Conservation (phyloP, 2,888 invertebrate species). For the Disparrhopalites patrizii region DNA sequence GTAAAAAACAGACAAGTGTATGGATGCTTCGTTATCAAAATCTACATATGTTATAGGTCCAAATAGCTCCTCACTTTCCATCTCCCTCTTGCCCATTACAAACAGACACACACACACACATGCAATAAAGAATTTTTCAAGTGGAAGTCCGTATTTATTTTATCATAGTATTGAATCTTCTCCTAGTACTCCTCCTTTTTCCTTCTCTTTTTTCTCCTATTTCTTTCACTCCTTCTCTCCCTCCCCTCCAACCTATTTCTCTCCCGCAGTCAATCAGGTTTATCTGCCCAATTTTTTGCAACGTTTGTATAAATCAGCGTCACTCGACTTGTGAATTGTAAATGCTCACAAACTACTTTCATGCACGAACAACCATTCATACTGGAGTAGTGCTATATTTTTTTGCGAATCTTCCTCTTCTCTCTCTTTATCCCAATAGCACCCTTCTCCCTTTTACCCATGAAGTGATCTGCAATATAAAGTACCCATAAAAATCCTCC, state of each 20-base stretch:
- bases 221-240: no score
- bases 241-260: no score
- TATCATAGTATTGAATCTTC: conserved; percentile 2
- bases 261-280: conserved; percentile 6
- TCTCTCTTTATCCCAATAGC: no score
- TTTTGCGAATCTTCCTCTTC: neutral
- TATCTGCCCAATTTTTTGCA: neutral
- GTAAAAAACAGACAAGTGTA: no score
- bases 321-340: conserved; percentile 8
- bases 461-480: no score
- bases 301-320: conserved; percentile 6
- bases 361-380: conserved; percentile 4
- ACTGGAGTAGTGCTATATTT: no score
- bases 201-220: no score
- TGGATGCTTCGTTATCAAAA: no score
- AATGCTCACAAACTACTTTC: conserved; percentile 6
- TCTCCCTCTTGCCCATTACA: neutral
- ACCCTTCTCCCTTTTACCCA: no score
- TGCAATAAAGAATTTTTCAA: conserved; percentile 1
- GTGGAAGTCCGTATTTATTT: conserved; percentile 8
- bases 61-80: neutral
- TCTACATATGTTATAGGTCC: neutral
- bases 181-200: no score
- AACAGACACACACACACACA: neutral
- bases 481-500: no score